Evolutionary conservation across 2,797 vertebrate species (phyloP).

Genomic region (Psittacula derbiana): DNA sequence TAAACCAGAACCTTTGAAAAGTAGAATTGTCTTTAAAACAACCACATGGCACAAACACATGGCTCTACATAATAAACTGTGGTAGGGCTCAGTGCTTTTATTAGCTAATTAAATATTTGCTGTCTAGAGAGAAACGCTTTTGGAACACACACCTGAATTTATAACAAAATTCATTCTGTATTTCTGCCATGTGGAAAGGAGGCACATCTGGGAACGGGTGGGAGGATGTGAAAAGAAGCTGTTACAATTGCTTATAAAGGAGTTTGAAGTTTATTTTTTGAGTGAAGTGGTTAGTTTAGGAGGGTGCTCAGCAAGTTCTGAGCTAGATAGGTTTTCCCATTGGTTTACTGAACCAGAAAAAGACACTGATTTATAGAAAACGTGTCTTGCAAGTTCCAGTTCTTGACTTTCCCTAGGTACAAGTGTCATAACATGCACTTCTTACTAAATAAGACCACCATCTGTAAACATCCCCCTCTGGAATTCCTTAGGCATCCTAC

Average conservation of each 20-base stretch:
- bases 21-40: slow-evolving; percentile 32
- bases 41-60: slow-evolving; percentile 55
- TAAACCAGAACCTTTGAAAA: slow-evolving; percentile 56
- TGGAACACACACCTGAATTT: slow-evolving; percentile 34
- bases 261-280: slow-evolving; percentile 41
- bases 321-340: slow-evolving; percentile 12
- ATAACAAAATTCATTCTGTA: slow-evolving; percentile 24
- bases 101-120: slow-evolving; percentile 32
- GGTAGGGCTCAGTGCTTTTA: slow-evolving; percentile 59
- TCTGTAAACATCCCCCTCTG: slow-evolving; percentile 25
- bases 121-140: slow-evolving; percentile 14
- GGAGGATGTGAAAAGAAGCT: not conserved
- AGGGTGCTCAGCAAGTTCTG: slow-evolving; percentile 17
- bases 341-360: slow-evolving; percentile 51
- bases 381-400: slow-evolving; percentile 52
- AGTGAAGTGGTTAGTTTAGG: not conserved
- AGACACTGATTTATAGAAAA: slow-evolving; percentile 49
- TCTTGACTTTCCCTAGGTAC: slow-evolving; percentile 48
- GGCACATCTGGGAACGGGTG: slow-evolving; percentile 30
- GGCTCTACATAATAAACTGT: slow-evolving; percentile 56
- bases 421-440: slow-evolving; percentile 42
- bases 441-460: slow-evolving; percentile 50
- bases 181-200: slow-evolving; percentile 16
- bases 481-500: slow-evolving; percentile 16
- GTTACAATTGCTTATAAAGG: slow-evolving; percentile 23